Evolutionary conservation across 2,797 vertebrate genomes (phyloP).

Genomic region (Cyprinella venusta): DNA sequence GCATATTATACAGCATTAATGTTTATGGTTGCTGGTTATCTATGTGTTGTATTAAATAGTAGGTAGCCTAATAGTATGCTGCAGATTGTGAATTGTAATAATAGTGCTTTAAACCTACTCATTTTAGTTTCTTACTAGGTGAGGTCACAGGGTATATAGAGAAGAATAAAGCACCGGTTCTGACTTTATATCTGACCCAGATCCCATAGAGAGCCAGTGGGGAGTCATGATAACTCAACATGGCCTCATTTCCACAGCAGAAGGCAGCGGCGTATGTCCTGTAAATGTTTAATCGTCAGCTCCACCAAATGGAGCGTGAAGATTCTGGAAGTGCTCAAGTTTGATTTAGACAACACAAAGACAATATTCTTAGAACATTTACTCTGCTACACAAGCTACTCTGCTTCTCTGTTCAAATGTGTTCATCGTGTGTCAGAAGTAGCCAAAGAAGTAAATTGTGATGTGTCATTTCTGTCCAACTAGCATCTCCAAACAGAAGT

Average conservation of each 20-base stretch:
- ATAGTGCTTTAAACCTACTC: background rate
- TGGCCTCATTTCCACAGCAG: slow-evolving; percentile 71
- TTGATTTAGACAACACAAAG: slow-evolving; percentile 27
- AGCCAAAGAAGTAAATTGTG: background rate
- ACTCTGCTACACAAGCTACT: background rate
- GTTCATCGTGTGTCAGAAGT: background rate
- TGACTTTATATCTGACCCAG: slow-evolving; percentile 47
- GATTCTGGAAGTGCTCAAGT: background rate
- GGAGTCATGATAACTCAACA: slow-evolving; percentile 39
- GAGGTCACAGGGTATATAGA: slow-evolving; percentile 32
- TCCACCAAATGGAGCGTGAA: slow-evolving; percentile 25
- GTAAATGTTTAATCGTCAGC: slow-evolving; percentile 73
- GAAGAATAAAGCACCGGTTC: slow-evolving; percentile 32
- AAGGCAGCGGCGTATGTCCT: slow-evolving; percentile 71
- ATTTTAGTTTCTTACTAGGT: background rate
- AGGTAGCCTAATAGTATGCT: background rate
- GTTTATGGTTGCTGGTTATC: background rate
- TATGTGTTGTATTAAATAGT: background rate
- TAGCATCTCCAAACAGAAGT: background rate
- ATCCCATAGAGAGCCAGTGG: slow-evolving; percentile 36
- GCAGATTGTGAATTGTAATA: background rate
- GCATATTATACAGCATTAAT: background rate
- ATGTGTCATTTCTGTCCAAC: background rate
- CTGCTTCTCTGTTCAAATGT: background rate
- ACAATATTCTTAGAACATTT: background rate